phyloP scores from a whole-genome alignment of 37 sponge, comb jelly and placozoan genomes.

The Amphimedon queenslandica region DNA sequence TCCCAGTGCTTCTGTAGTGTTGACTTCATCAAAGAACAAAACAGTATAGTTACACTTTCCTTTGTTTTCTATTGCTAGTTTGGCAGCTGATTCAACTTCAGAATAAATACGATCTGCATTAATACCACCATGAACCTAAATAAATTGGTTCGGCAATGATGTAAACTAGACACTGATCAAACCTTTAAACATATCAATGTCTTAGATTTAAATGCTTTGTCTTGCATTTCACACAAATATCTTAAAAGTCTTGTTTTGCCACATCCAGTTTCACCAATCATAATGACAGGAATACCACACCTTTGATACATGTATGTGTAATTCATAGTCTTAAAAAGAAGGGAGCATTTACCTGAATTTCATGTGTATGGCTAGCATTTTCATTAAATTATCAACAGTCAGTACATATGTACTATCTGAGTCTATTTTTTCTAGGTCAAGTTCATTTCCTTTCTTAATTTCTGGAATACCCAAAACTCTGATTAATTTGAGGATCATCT shows the following conservation, averaged over 20 bases:
- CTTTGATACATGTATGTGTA: slow-evolving; percentile 14
- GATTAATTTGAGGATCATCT: slow-evolving; percentile 46
- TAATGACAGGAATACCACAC: slow-evolving; percentile 74
- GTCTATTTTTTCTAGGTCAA: slow-evolving; percentile 5
- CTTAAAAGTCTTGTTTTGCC: slow-evolving; percentile 75
- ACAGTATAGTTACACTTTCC: slow-evolving; percentile 31
- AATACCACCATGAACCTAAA: slow-evolving; percentile 86
- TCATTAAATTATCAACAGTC: slow-evolving; percentile 58
- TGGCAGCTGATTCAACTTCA: slow-evolving; percentile 52
- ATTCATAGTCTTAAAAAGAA: background rate
- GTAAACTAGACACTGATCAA: too few species aligned
- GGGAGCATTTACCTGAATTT: slow-evolving; percentile 41
- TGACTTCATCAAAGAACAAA: slow-evolving; percentile 10
- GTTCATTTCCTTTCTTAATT: background rate
- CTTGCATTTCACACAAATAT: slow-evolving; percentile 56
- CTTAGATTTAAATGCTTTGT: background rate
- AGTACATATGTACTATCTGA: slow-evolving; percentile 58
- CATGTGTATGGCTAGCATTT: slow-evolving; percentile 72
- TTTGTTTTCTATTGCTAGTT: slow-evolving; percentile 41
- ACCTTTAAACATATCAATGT: background rate
- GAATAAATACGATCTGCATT: slow-evolving; percentile 53
- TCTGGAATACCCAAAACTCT: slow-evolving; percentile 51
- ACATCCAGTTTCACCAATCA: slow-evolving; percentile 93
- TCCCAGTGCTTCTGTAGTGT: slow-evolving; percentile 29
- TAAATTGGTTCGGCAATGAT: background rate